Base-by-base conservation (phyloP, 2,888 invertebrate species). In the Isoperla grammatica region DNA sequence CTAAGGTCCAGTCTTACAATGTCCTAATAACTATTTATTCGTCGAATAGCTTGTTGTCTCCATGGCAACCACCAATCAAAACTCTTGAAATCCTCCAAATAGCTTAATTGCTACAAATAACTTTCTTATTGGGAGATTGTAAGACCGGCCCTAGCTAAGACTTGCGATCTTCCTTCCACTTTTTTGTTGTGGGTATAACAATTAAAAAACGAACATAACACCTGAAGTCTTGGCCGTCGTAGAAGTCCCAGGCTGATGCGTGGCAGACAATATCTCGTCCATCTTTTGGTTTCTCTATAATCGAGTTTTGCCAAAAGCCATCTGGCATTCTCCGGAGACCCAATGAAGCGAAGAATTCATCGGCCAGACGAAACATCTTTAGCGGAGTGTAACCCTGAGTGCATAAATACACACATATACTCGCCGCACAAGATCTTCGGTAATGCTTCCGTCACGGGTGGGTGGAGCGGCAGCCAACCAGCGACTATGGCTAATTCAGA, bases 161-260 rank as follows among this genome's bases (percentile, higher is more conserved):
- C 17, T 43, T 19, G 43, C 3, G 40, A 40, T 2, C 40, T 40
- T 40, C 40, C 40, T 40, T 40, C n/a, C n/a, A n/a, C n/a, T n/a
- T n/a, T n/a, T n/a, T n/a, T n/a, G 2, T n/a, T n/a, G 40, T 1
- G 13, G 2, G 13, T 40, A 39, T 40, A 13, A 40, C 1, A n/a
- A 2, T 2, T 43, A 43, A 12, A 48, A 19, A 11, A 46, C 48
- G n/a, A n/a, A n/a, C n/a, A n/a, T n/a, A n/a, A 65, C 72, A 87
- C 88, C 88, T 84, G 70, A 92, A 92, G 73, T 95, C 93, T 70
- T 88, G 80, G 19, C 81, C 81, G 65, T 89, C 81, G 68, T 81
- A 90, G 69, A 94, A 92, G 74, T 94, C 92, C 88, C 92, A 93
- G 56, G 94, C 92, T 0, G 90, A 88, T 0, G 93, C 92, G 69